Base-by-base conservation (phyloP, 2,797 vertebrate species). In the Distichodus sexfasciatus region DNA sequence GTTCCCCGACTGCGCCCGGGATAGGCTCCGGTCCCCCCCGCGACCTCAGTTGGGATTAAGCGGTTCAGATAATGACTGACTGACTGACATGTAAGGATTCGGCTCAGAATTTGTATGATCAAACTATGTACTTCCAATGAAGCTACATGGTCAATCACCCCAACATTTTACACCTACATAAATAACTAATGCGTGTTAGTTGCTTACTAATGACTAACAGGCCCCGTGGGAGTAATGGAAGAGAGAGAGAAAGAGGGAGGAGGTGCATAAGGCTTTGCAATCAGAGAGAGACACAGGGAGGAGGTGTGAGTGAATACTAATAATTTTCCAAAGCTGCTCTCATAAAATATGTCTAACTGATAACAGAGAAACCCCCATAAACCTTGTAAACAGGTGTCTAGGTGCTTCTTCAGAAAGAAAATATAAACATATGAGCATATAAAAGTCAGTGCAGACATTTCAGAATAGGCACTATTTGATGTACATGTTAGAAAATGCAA, bases 191-290 rank as follows among this genome's bases (percentile, higher is more conserved):
- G 75, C 71, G 69, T 77, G 72, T 75, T 75, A 64, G 72, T 75
- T 75, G 60, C 62, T 75, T 72, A 60, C 71, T 77, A 79, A 77
- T 77, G 79, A 77, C 75, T 79, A 75, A 77, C 51, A 19, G 2
- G 48, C 28, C 54, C 35, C 47, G 71, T 70, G 69, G 75, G 77
- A 75, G 79, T 68, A 38, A 53, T 31, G 44, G 46, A 55, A 33
- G 68, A 59, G 59, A 51, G 55, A 40, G 23, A 53, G 66, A 64
- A 41, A 61, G 48, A 41, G 14, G 26, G 10, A 51, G 35, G 46
- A 26, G n/a, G n/a, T n/a, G n/a, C n/a, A n/a, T n/a, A n/a, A n/a
- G n/a, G n/a, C 38, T 19, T 23, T 59, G 35, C 44, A 75, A 66
- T 36, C 59, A 62, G 66, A 62, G 66, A 73, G 3, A 66, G 41